Evolutionary conservation across 2,888 invertebrate species (phyloP), one percentile per base, ranked within the genome.

Genomic region (Myopa testacea): DNA sequence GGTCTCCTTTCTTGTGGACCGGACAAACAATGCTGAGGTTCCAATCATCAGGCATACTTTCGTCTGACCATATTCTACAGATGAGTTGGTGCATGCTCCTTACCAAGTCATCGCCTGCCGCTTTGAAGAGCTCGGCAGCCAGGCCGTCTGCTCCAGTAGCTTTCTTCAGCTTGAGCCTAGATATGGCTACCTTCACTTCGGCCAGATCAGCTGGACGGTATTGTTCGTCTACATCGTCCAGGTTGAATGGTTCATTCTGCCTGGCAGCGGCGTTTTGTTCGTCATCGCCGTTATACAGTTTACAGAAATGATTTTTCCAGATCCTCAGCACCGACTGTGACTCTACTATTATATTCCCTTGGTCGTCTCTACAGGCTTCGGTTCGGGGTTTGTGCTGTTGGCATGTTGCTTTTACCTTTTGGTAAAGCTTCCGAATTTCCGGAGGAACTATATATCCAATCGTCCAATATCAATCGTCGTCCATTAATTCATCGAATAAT

Each of bases 1-100:
- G 26, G 16, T 76, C 69, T 2, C 76, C 62, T 19, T 76, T 76
- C 50, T 76, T 76, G 19, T 60, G 60, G 12, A 76, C 37, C 3
- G 76, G 68, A 58, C 50, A 76, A 12, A 72, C 58, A 34, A 72
- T 40, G n/a, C n/a, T n/a, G n/a, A n/a, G n/a, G n/a, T n/a, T n/a
- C n/a, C n/a, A n/a, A n/a, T n/a, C n/a, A n/a, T n/a, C n/a, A n/a
- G n/a, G n/a, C n/a, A n/a, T n/a, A n/a, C n/a, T n/a, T n/a, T n/a
- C n/a, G n/a, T n/a, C n/a, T n/a, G n/a, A n/a, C n/a, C n/a, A n/a
- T n/a, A n/a, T n/a, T n/a, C n/a, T n/a, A n/a, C n/a, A n/a, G n/a
- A n/a, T n/a, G n/a, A n/a, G n/a, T n/a, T n/a, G n/a, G n/a, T n/a
- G n/a, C n/a, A n/a, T n/a, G n/a, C n/a, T n/a, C n/a, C n/a, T n/a